A percentile compares a stretch with the other conserved stretches of the same genome.
phyloP scores from a whole-genome alignment of 2,797 vertebrate genomes.

The Eidolon dupreanum region DNA sequence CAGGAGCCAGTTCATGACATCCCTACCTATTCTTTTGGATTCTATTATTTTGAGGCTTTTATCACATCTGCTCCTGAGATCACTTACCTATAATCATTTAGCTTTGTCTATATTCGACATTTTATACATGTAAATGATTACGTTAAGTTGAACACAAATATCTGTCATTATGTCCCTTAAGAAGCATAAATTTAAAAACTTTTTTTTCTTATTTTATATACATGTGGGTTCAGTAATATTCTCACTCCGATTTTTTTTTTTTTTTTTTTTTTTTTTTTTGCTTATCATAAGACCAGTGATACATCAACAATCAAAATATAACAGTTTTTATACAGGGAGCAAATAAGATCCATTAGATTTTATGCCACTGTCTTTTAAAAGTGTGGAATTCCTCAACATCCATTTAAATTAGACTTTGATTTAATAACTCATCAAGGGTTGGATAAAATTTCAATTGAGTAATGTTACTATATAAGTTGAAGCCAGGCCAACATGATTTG shows the following conservation, averaged over 20 bases:
- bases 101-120: not conserved
- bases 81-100: not conserved
- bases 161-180: not conserved
- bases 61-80: not conserved
- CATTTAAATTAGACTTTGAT: conserved; percentile 72
- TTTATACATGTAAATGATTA: not conserved
- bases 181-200: not conserved
- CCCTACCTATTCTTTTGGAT: not conserved
- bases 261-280: not conserved
- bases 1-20: not conserved
- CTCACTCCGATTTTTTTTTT: not conserved
- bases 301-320: not conserved
- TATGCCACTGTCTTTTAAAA: conserved; percentile 24
- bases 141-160: not conserved
- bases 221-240: not conserved
- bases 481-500: conserved; percentile 39
- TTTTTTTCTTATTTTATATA: not conserved
- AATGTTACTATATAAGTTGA: conserved; percentile 57
- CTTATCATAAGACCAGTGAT: not conserved
- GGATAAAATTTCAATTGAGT: conserved; percentile 58
- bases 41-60: not conserved
- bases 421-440: conserved; percentile 63
- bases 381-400: conserved; percentile 61
- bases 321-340: conserved; percentile 22
- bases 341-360: conserved; percentile 44